A percentile compares a stretch with the other conserved stretches of the same genome.
Conservation (phyloP, 2,888 invertebrate genomes). For the Hydrotaea diabolus region DNA sequence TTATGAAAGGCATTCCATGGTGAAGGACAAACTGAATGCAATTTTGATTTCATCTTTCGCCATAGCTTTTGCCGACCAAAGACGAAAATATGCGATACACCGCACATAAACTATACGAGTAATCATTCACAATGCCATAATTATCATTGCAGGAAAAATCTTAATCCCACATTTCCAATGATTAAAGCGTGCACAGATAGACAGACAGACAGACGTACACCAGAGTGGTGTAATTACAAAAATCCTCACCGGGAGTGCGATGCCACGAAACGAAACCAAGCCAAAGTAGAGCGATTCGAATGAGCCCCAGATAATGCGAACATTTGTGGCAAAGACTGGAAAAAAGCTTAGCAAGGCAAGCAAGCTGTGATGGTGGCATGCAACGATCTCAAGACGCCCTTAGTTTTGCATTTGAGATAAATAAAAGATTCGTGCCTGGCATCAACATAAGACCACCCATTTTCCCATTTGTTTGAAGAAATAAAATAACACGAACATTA, state of each 20-base stretch:
- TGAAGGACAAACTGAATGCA: too few species aligned
- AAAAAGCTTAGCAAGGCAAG: neutral
- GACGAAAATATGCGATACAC: neutral
- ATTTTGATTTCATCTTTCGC: neutral
- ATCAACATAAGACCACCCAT: neutral
- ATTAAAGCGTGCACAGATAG: neutral
- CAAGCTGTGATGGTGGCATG: neutral
- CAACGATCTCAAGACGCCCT: neutral
- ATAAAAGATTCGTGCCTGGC: too few species aligned
- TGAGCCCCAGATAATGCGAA: neutral
- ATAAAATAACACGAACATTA: too few species aligned
- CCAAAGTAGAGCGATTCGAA: neutral
- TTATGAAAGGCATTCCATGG: too few species aligned
- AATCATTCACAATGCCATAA: neutral
- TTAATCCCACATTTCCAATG: neutral
- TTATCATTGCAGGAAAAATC: neutral
- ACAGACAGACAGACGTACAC: neutral
- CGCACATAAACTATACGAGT: too few species aligned
- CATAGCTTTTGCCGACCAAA: too few species aligned
- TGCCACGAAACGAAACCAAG: neutral
- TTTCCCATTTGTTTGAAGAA: too few species aligned
- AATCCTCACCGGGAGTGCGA: too few species aligned
- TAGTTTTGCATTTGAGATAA: too few species aligned
- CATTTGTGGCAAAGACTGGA: neutral
- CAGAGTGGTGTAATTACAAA: neutral